These are phyloP conservation scores for Amblyteles armatorius DNA, from an alignment of 2,888 invertebrate species.

Conservation along the genomic window DNA sequence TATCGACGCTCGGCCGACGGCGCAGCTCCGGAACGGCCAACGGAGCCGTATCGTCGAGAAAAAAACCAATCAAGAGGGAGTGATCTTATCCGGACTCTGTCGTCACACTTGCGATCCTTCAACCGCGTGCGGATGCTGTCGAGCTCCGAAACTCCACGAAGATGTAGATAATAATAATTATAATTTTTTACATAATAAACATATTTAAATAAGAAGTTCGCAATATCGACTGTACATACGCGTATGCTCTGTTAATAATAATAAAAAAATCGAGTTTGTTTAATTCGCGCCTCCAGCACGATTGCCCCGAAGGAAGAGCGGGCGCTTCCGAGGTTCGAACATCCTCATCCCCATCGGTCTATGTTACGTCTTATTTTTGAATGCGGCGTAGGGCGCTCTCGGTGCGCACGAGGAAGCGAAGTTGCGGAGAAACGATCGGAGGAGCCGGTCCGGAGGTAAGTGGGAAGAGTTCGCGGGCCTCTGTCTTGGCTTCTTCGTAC, in stretches of 20 bases:
- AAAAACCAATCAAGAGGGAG: conserved; percentile 42
- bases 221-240: neutral
- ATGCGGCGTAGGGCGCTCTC: neutral
- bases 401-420: neutral
- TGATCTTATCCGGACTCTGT: neutral
- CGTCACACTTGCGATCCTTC: neutral
- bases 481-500: conserved; percentile 36
- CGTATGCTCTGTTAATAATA: too few relatives aligned
- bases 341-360: neutral
- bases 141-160: neutral
- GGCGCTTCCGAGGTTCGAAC: neutral
- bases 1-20: conserved; percentile 10
- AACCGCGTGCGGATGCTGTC: neutral
- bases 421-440: neutral
- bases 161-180: neutral
- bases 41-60: conserved; percentile 14
- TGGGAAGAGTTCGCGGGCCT: conserved; percentile 45
- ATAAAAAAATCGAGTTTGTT: too few relatives aligned
- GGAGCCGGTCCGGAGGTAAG: conserved; percentile 1
- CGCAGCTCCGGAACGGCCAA: neutral
- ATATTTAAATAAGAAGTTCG: neutral
- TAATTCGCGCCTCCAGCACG: neutral
- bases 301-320: neutral
- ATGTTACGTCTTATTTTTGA: conserved; percentile 33
- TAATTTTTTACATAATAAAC: neutral